Percentiles rank a stretch among this genome's conserved stretches.
phyloP scores from a whole-genome alignment of 2,888 invertebrate genomes.

The Chymomyza caudatula region DNA sequence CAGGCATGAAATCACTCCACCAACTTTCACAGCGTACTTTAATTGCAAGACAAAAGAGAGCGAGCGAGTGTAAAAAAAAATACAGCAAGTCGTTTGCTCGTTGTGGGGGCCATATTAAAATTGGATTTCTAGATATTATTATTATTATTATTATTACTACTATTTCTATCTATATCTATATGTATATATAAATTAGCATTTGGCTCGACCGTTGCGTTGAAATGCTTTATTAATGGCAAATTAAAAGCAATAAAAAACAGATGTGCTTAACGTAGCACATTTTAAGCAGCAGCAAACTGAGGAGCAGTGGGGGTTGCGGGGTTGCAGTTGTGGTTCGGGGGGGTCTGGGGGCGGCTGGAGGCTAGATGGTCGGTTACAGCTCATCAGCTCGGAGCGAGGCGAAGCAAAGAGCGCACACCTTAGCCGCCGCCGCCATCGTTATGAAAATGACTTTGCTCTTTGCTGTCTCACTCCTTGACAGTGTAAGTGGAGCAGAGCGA shows the following conservation, averaged over 20 bases:
- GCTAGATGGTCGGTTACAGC: conserved; percentile 31
- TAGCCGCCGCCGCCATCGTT: conserved; percentile 59
- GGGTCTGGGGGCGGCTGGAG: neutral
- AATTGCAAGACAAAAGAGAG: too few species aligned
- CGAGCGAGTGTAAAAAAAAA: too few species aligned
- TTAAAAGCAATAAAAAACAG: conserved; percentile 77
- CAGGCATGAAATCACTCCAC: neutral
- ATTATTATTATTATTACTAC: conserved; percentile 34
- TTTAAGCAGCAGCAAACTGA: conserved; percentile 43
- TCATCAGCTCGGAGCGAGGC: conserved; percentile 45
- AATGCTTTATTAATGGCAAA: conserved; percentile 77
- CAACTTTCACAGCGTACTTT: neutral
- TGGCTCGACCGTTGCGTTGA: conserved; percentile 38
- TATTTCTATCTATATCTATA: conserved; percentile 42
- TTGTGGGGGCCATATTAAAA: conserved; percentile 48
- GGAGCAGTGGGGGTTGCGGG: neutral
- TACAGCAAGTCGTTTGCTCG: neutral
- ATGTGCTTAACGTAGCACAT: conserved; percentile 76
- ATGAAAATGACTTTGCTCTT: conserved; percentile 73
- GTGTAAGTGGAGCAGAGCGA: neutral
- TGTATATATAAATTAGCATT: conserved; percentile 66
- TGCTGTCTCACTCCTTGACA: conserved; percentile 32
- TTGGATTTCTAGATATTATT: conserved; percentile 41
- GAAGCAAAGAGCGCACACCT: conserved; percentile 41
- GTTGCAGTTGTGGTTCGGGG: neutral